Conservation (phyloP, 1,140 invertebrate genomes). For the Zaprionus africanus region DNA sequence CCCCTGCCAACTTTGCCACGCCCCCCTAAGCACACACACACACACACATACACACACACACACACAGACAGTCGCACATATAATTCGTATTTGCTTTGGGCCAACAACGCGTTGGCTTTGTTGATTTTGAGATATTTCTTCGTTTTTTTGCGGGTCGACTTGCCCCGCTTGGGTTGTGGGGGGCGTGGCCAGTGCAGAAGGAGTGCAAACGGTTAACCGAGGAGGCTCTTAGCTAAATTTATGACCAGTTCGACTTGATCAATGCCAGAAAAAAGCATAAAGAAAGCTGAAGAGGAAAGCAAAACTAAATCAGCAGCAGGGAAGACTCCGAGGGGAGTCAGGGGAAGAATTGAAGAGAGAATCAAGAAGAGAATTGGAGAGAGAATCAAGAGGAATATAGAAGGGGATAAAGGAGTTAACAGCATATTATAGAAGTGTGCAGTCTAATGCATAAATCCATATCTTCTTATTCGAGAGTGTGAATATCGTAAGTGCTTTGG, state of each 20-base stretch:
- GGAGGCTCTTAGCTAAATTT: slow-evolving; percentile 27
- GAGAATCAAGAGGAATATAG: too few species aligned
- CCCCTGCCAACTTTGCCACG: slow-evolving; percentile 59
- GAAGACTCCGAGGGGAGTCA: too few species aligned
- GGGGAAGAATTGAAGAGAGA: too few species aligned
- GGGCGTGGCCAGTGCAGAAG: slow-evolving; percentile 31
- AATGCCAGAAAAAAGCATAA: slow-evolving; percentile 19
- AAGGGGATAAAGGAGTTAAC: too few species aligned
- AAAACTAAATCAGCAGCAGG: not conserved
- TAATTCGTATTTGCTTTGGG: slow-evolving; percentile 64
- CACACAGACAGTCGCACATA: slow-evolving; percentile 1
- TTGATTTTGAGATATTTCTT: slow-evolving; percentile 33
- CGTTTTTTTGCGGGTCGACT: not conserved
- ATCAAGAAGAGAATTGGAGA: not conserved
- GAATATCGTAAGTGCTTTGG: not conserved
- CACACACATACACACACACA: slow-evolving; percentile 40
- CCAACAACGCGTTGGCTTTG: slow-evolving; percentile 58
- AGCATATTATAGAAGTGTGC: not conserved
- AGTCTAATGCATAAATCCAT: not conserved
- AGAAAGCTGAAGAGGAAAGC: too few species aligned
- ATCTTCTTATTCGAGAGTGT: not conserved
- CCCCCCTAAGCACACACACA: slow-evolving; percentile 57
- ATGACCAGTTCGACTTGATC: slow-evolving; percentile 32
- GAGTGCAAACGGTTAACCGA: not conserved
- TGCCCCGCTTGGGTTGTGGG: too few species aligned